Percentiles rank a stretch among this genome's conserved stretches.
phyloP scores from a whole-genome alignment of 2,888 invertebrate species.

The Esperia sulphurella region DNA sequence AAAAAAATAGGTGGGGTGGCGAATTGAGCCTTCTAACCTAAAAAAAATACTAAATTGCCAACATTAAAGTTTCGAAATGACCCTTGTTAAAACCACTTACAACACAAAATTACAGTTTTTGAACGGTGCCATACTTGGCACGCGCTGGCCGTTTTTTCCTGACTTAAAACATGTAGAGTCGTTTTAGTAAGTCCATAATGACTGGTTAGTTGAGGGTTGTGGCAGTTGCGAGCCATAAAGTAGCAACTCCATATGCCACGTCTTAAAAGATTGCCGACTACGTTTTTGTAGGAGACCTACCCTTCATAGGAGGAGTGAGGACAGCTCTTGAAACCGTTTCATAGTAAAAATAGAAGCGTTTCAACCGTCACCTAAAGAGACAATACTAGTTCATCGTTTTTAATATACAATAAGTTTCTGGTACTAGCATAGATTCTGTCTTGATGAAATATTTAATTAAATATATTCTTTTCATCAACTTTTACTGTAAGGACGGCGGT shows the following conservation, averaged over 20 bases:
- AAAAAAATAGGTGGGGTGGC: too few species aligned
- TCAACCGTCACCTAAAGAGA: too few species aligned
- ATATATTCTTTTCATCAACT: too few species aligned
- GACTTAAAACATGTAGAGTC: conserved; percentile 20
- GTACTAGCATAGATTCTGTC: too few species aligned
- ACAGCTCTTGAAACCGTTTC: too few species aligned
- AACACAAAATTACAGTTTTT: conserved; percentile 8
- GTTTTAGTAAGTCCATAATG: conserved; percentile 26
- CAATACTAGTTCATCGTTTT: too few species aligned
- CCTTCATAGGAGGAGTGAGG: not conserved
- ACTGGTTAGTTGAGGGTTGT: conserved; percentile 26
- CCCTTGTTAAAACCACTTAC: conserved; percentile 5
- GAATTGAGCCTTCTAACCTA: not conserved
- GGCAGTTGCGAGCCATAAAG: conserved; percentile 30
- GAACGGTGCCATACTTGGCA: conserved; percentile 10
- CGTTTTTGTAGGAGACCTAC: conserved; percentile 26
- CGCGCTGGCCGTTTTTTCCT: conserved; percentile 15
- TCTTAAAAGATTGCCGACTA: conserved; percentile 23
- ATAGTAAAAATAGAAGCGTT: too few species aligned
- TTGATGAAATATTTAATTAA: too few species aligned
- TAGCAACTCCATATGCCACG: conserved; percentile 44
- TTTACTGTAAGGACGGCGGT: too few species aligned
- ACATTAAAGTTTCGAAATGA: conserved; percentile 9
- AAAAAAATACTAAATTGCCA: conserved; percentile 10
- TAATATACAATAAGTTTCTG: too few species aligned